Evolutionary conservation across 2,113 vertebrate species (phyloP).

Genomic region (Beaufortia kweichowensis): DNA sequence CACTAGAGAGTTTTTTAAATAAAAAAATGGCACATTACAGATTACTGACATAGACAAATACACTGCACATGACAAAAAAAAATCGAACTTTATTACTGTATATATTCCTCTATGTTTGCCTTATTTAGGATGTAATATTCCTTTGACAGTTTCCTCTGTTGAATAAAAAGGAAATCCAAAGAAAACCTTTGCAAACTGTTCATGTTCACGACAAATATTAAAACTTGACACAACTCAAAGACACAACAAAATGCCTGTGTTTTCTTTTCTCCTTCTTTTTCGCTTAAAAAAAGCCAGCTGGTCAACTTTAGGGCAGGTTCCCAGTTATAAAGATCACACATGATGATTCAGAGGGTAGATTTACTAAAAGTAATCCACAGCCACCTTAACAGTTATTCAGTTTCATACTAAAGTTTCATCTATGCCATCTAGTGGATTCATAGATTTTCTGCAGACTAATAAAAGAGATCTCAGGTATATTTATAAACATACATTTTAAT

Average conservation of each 20-base stretch:
- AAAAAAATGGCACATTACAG: no score
- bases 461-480: neutral
- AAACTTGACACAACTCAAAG: neutral
- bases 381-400: neutral
- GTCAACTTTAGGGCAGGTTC: neutral
- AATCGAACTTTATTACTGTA: no score
- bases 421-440: conserved; percentile 20
- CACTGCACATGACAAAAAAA: no score
- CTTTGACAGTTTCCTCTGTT: neutral
- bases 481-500: neutral
- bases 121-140: no score
- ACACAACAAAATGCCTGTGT: neutral
- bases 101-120: no score
- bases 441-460: conserved; percentile 2
- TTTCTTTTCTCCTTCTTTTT: neutral
- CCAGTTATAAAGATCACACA: neutral
- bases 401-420: conserved; percentile 4
- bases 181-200: no score
- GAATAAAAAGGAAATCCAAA: no score
- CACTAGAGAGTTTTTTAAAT: no score
- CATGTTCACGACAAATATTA: no score
- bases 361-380: neutral
- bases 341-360: neutral
- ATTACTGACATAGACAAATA: no score
- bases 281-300: neutral